Evolutionary conservation across 2,888 invertebrate species (phyloP).

Genomic region (Drosophila heteroneura): DNA sequence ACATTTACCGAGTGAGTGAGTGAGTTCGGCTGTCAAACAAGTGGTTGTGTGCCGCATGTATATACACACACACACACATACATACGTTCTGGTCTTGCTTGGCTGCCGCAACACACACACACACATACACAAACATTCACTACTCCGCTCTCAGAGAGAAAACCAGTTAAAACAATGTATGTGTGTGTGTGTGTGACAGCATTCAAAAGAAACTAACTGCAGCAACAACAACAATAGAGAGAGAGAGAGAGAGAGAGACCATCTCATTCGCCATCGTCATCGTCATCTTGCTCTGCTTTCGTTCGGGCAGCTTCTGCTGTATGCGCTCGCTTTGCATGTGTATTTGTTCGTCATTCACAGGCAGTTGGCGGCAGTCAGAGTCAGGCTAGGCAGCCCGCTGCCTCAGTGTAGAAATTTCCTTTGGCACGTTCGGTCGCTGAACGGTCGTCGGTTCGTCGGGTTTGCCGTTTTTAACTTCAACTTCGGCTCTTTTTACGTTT

Average conservation of each 20-base stretch:
- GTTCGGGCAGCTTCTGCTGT: conserved; percentile 68
- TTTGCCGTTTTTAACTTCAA: conserved; percentile 35
- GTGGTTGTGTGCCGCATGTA: conserved; percentile 60
- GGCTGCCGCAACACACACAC: conserved; percentile 53
- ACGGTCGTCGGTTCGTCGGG: conserved; percentile 40
- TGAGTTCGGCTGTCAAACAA: conserved; percentile 64
- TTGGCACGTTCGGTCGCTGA: conserved; percentile 73
- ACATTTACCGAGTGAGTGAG: background rate
- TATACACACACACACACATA: conserved; percentile 10
- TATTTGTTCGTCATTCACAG: conserved; percentile 37
- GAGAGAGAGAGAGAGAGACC: conserved; percentile 12
- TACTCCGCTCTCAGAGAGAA: conserved; percentile 45
- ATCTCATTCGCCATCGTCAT: conserved; percentile 44
- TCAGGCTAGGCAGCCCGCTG: conserved; percentile 39
- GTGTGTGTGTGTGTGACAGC: conserved; percentile 31
- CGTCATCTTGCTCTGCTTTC: conserved; percentile 76
- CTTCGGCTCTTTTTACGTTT: conserved; percentile 36
- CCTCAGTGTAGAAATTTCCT: conserved; percentile 82
- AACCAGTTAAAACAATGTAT: conserved; percentile 51
- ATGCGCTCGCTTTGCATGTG: conserved; percentile 20
- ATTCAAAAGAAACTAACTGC: conserved; percentile 59
- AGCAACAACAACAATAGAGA: conserved; percentile 33
- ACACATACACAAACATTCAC: conserved; percentile 32
- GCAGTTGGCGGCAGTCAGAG: conserved; percentile 50
- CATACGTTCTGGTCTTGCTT: conserved; percentile 50